Base-by-base conservation (phyloP, 2,888 invertebrate species). In the Erebia palarica region DNA sequence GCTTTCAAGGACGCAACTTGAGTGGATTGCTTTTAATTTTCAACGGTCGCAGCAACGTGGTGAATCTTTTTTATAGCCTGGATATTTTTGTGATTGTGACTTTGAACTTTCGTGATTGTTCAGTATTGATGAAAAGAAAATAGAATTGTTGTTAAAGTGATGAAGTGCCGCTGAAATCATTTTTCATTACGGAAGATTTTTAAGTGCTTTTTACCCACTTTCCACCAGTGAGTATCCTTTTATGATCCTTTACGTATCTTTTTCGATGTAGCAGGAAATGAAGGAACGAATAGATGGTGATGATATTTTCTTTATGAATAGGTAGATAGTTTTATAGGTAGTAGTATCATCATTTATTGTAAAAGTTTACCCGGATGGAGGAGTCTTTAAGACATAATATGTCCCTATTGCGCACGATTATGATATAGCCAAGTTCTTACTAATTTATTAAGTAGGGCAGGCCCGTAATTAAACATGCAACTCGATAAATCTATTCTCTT, bases 1-100 rank as follows among this genome's bases (percentile, higher is more conserved):
- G 84, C 82, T 81, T 84, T 81, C 82, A 87, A 88, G 86, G 86
- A 86, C 84, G 79, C 76, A 76, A 77, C 70, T 55, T 75, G 67
- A 72, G 70, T 75, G 80, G 78, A 81, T 80, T 77, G 78, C 76
- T 75, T 76, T 78, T 81, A 78, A 82, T 77, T 78, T 78, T 76
- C 76, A 75, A 76, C 77, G 75, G 75, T 80, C 75, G 73, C 75
- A 73, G 65, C 69, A 13, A 14, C 47, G 18, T 21, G 63, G 71
- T 79, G 81, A 80, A 80, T 81, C 70, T 72, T 75, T 75, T 69
- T 72, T 71, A 66, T 74, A 75, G 71, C 66, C 58, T 61, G 76
- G 76, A 76, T 75, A 75, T 76, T 73, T 75, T 75, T 75, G 76
- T 76, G 76, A 73, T 69, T 72, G 74, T 76, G 74, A 74, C 76